These are phyloP conservation scores for Cynocephalus volans DNA, from an alignment of 2,113 vertebrate species.

Conservation along the genomic window DNA sequence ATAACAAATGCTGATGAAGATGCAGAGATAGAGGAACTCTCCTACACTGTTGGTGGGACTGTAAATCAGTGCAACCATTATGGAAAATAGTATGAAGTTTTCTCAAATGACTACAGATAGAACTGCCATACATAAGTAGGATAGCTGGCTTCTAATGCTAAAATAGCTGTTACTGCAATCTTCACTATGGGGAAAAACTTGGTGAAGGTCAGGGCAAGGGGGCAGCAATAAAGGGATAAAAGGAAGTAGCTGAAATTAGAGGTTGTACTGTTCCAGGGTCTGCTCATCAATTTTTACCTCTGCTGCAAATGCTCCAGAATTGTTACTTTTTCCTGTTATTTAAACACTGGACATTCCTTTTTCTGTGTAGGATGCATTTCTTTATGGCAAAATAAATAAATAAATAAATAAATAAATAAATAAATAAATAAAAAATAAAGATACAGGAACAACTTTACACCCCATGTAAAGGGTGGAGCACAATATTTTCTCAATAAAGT, in stretches of 20 bases:
- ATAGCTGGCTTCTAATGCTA: neutral
- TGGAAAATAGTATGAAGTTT: no score
- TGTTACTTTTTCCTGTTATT: constrained; percentile 40
- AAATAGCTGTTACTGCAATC: neutral
- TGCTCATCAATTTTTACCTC: constrained; percentile 39
- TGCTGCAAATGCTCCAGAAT: neutral
- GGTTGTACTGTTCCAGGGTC: neutral
- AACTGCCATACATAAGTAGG: neutral
- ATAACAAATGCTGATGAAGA: no score
- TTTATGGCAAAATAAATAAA: no score
- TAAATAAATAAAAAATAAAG: neutral
- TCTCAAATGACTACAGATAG: no score
- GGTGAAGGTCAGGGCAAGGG: neutral
- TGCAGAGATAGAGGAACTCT: no score
- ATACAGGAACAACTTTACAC: neutral
- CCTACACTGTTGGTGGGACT: no score
- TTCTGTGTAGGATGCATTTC: neutral
- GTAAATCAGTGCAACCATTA: no score
- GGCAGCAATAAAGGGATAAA: neutral
- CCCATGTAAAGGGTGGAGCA: neutral
- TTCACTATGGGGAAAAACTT: neutral
- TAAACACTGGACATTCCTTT: neutral
- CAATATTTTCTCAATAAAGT: neutral
- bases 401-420: no score
- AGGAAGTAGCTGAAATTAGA: constrained; percentile 19